These are phyloP conservation scores for Cataglyphis livida DNA, from an alignment of 2,888 invertebrate genomes.

Conservation along the genomic window DNA sequence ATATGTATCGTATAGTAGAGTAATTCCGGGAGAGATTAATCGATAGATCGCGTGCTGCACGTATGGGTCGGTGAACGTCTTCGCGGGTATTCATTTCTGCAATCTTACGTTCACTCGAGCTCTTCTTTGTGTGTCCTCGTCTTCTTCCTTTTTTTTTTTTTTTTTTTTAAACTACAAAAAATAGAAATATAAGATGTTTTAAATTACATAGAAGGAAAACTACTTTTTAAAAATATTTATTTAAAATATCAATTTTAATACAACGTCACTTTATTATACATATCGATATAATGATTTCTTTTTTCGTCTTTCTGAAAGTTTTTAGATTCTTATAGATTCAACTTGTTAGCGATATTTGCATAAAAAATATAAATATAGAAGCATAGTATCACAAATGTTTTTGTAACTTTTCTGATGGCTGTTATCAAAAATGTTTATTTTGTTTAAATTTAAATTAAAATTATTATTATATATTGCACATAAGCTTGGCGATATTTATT, in stretches of 20 bases:
- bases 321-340: background rate
- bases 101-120: constrained; percentile 59
- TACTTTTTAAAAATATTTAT: background rate
- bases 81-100: constrained; percentile 50
- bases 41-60: constrained; percentile 51
- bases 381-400: background rate
- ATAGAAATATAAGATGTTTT: background rate
- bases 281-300: background rate
- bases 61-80: constrained; percentile 58
- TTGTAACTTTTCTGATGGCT: background rate
- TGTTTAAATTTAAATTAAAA: background rate
- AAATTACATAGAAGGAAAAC: background rate
- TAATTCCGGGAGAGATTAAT: constrained; percentile 7
- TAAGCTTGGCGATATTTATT: background rate
- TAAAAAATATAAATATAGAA: background rate
- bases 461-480: background rate
- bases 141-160: constrained; percentile 7
- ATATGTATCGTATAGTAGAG: background rate
- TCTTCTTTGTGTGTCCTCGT: constrained; percentile 1
- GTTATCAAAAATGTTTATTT: background rate
- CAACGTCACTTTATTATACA: background rate
- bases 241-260: background rate
- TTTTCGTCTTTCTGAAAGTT: background rate
- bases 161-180: background rate
- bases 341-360: background rate